Evolutionary conservation across 1,140 invertebrate genomes (phyloP), one percentile per base, ranked within the genome.

Genomic region (Uloborus diversus): DNA sequence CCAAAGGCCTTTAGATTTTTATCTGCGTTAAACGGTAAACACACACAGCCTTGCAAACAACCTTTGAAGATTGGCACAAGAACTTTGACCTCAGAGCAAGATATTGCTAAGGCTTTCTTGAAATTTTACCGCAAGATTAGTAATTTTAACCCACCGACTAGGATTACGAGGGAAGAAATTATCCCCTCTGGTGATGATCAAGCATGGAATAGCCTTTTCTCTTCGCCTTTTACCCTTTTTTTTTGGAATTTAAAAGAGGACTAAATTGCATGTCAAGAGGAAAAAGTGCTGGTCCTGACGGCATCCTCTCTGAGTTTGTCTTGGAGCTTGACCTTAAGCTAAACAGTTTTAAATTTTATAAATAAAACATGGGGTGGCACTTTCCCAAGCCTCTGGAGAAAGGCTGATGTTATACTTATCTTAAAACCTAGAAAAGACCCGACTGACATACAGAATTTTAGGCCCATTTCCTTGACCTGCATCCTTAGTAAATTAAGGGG

Each of bases 1-100:
- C 30, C 59, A 7, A 62, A 32, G 35, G 59, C 59, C n/a, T 62
- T 33, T 62, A 62, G 20, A 33, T 62, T 62, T 62, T 2, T 62
- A 23, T 62, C 59, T 62, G 59, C 59, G 32, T 23, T 62, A 32
- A 62, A 62, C 35, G 30, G 14, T 9, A 59, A 59, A 5, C 20
- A 30, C 4, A 23, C 4, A 11, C 56, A 59, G 30, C 5, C 56
- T 59, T 27, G 30, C 28, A 62, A 62, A 62, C 59, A 32, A 33
- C 28, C 28, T 62, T 17, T 62, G 5, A 62, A 62, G 59, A 28
- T 62, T 62, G 3, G 13, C 9, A n/a, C 7, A n/a, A 62, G 20
- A 62, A 13, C 20, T 32, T 33, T 17, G 35, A 33, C 59, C 9
- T 62, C 27, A 9, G 30, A 62, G 13, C 11, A 62, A 62, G 59